These are phyloP conservation scores for Anabacerthia variegaticeps DNA, from an alignment of 2,797 vertebrate genomes.

Conservation along the genomic window DNA sequence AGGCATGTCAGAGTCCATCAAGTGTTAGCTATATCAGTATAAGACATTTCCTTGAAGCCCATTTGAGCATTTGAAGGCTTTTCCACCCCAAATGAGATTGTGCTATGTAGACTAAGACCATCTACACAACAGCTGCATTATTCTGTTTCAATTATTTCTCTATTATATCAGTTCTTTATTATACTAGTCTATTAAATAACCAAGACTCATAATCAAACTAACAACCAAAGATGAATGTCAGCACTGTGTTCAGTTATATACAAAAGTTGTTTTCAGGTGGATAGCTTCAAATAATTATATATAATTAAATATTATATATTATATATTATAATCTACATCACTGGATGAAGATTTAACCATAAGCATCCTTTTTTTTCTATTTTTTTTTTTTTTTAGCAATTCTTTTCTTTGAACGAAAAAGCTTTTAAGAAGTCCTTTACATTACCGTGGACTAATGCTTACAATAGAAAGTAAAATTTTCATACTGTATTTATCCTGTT, in stretches of 20 bases:
- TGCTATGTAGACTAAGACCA: not conserved
- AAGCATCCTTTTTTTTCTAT: not conserved
- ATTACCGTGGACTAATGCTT: not conserved
- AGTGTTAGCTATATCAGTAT: not conserved
- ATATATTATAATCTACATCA: not conserved
- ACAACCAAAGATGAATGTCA: not conserved
- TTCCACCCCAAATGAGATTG: not conserved
- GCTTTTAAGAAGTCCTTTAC: not conserved
- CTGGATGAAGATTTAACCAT: not conserved
- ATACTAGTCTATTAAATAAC: not conserved
- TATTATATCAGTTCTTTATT: not conserved
- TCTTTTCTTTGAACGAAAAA: not conserved
- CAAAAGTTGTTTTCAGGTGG: not conserved
- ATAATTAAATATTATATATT: no score
- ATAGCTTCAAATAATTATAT: not conserved
- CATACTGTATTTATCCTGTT: not conserved
- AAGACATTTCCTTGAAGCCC: not conserved
- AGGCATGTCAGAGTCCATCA: not conserved
- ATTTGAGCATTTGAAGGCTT: not conserved
- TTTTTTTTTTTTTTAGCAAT: not conserved
- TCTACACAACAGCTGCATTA: not conserved
- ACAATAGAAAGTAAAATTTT: not conserved
- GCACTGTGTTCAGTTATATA: rapidly evolving
- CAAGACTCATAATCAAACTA: not conserved
- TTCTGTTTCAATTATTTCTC: not conserved